A percentile compares a stretch with the other conserved stretches of the same genome.
phyloP scores from a whole-genome alignment of 2,797 vertebrate genomes.

The Buphagus erythrorhynchus region DNA sequence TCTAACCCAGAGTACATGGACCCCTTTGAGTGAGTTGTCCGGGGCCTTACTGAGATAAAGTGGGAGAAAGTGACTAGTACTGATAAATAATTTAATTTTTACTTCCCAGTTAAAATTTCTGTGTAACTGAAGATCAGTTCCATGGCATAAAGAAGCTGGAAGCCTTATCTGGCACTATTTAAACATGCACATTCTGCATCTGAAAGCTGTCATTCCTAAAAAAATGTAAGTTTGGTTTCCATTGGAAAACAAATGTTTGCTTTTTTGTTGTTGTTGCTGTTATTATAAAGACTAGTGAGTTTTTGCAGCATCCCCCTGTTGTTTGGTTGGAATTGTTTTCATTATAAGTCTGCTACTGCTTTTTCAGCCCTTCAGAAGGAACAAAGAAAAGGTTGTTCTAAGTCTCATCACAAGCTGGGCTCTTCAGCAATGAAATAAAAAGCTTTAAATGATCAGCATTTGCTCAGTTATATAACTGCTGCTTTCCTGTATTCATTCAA shows the following conservation, averaged over 20 bases:
- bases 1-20: not conserved
- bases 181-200: not conserved
- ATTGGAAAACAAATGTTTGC: not conserved
- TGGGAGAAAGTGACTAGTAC: not conserved
- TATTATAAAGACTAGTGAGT: not conserved
- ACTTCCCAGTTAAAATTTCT: not conserved
- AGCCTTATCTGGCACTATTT: not conserved
- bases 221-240: not conserved
- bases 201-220: not conserved
- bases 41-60: not conserved
- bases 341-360: not conserved
- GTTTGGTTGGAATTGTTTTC: not conserved
- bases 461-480: not conserved
- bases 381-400: not conserved
- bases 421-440: not conserved
- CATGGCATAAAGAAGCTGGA: not conserved
- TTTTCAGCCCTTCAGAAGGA: not conserved
- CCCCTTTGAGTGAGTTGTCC: accelerated
- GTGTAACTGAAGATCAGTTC: not conserved
- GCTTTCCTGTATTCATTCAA: not conserved
- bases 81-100: not conserved
- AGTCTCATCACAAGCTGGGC: not conserved
- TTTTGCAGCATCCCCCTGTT: not conserved
- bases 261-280: not conserved
- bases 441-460: not conserved